These are phyloP conservation scores for Zygaena filipendulae DNA, from an alignment of 2,888 invertebrate genomes.

Conservation along the genomic window DNA sequence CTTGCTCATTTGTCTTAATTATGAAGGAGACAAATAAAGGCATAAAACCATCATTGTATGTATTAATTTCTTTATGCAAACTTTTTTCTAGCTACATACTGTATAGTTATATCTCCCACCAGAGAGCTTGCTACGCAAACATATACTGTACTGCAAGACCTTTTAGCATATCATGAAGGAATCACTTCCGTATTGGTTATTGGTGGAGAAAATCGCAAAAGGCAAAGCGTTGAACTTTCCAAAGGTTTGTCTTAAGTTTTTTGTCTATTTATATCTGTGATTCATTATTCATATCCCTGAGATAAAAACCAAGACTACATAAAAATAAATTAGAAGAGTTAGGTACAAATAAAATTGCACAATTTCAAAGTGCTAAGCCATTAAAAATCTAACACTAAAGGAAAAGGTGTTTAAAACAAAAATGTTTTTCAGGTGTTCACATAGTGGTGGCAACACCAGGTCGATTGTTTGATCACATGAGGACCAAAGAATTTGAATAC, in stretches of 20 bases:
- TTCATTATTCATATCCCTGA: too few species aligned
- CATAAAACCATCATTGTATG: too few species aligned
- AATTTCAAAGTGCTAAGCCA: too few species aligned
- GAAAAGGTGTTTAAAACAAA: too few species aligned
- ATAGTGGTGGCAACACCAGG: constrained; percentile 96
- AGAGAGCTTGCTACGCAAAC: constrained; percentile 96
- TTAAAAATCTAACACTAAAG: too few species aligned
- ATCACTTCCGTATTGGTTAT: constrained; percentile 89
- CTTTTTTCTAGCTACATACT: constrained; percentile 75
- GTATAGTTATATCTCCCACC: constrained; percentile 94
- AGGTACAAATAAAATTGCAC: too few species aligned
- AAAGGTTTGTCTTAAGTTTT: constrained; percentile 70
- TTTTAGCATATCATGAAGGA: constrained; percentile 82
- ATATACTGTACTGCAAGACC: constrained; percentile 89
- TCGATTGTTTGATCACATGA: constrained; percentile 91
- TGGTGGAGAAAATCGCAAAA: constrained; percentile 90
- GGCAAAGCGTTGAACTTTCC: constrained; percentile 85
- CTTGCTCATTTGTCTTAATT: too few species aligned
- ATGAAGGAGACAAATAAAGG: too few species aligned
- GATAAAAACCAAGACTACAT: too few species aligned
- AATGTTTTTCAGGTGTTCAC: constrained; percentile 74
- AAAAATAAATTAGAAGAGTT: too few species aligned
- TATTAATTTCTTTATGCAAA: constrained; percentile 5
- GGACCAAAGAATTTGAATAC: constrained; percentile 90
- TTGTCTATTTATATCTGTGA: too few species aligned